Base-by-base conservation (phyloP, 2,113 vertebrate species). In the Oncorhynchus keta region DNA sequence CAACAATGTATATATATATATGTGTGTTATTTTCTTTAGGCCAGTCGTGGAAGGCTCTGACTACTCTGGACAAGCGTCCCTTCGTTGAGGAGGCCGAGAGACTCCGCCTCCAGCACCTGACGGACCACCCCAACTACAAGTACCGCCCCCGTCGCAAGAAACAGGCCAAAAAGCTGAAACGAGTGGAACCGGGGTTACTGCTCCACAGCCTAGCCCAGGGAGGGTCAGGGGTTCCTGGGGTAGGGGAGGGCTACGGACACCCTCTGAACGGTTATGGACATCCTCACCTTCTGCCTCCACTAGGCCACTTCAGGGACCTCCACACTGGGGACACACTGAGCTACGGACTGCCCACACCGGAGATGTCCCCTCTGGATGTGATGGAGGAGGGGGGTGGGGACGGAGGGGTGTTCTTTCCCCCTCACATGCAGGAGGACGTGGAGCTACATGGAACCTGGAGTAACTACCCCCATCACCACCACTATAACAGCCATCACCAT, bases 41-140 rank as follows among this genome's bases (percentile, higher is more conserved):
- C 82, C 97, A 97, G 76, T 95, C 97, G 0, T 99, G 98, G 98
- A 99, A 99, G 88, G 95, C 95, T 1, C 91, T 99, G 83, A 95
- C 92, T 3, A 89, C 94, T 0, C 83, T 88, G 0, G 97, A 97
- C 84, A 99, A 99, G 86, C 95, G 97, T 24, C 98, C 98, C 0
- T 99, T 99, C 0, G 96, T 99, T 88, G 97, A 99, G 86, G 98
- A 99, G 87, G 98, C 98, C 0, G 98, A 99, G 24, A 84, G 96
- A 30, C 93, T 99, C 76, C 93, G 98, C 2, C 93, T 99, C 68
- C 97, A 99, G 89, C 98, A 99, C 78, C 92, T 99, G 75, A 97
- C 97, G 81, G 98, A 99, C 83, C 98, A 99, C 83, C 98, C 98
- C 68, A 96, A 99, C 93, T 99, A 99, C 94, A 99, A 99, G 85